Percentiles rank a stretch among this genome's conserved stretches.
Conservation (phyloP, 1,140 invertebrate species). For the Zaprionus ghesquierei region DNA sequence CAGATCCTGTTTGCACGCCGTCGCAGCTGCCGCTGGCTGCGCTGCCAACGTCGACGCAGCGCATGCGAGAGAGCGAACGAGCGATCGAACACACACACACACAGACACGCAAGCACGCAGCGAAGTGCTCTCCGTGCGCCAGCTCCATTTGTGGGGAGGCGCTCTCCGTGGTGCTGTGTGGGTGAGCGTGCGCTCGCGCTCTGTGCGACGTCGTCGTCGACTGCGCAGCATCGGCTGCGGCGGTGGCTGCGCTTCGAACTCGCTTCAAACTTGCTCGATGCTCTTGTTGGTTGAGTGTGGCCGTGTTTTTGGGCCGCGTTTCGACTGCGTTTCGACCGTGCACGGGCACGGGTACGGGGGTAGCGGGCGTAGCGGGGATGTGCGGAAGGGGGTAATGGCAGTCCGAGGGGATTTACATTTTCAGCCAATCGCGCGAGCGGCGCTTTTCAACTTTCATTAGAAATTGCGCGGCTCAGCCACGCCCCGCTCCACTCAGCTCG, state of each 20-base stretch:
- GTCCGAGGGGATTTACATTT: constrained; percentile 20
- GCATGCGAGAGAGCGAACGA: constrained; percentile 9
- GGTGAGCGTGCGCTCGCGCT: constrained; percentile 29
- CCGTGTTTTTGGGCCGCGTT: not conserved
- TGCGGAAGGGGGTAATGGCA: no score
- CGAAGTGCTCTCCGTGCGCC: not conserved
- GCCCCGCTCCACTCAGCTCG: not conserved
- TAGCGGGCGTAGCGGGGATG: not conserved
- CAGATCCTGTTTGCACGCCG: constrained; percentile 81
- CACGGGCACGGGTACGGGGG: not conserved
- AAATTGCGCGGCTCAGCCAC: constrained; percentile 51
- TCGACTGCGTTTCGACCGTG: not conserved
- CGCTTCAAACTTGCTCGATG: constrained; percentile 57
- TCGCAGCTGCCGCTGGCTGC: constrained; percentile 28
- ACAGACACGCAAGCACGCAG: no score
- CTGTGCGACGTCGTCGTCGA: not conserved
- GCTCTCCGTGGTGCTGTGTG: constrained; percentile 16
- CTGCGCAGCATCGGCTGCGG: constrained; percentile 55
- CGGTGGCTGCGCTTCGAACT: constrained; percentile 42
- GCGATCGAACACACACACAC: constrained; percentile 4
- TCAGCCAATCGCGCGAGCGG: constrained; percentile 64
- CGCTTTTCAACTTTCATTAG: constrained; percentile 77
- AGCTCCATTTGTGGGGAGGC: not conserved
- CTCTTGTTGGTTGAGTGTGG: constrained; percentile 2
- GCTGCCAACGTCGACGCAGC: not conserved